Evolutionary conservation across 2,113 vertebrate species (phyloP), one percentile per base, ranked within the genome.

Genomic region (Neodontobutis hainanensis): DNA sequence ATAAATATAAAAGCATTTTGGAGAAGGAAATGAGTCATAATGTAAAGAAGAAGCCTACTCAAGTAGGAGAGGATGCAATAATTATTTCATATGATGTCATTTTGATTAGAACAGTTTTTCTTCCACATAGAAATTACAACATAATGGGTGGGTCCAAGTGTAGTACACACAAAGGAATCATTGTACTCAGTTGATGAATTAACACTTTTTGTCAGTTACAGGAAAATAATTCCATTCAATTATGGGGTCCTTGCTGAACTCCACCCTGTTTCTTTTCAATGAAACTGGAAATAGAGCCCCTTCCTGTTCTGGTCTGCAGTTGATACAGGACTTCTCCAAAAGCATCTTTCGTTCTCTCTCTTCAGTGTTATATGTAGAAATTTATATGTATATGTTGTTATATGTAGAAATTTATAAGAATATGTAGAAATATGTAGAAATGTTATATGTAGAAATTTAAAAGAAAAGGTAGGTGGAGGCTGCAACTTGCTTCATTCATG

Each of bases 221-320:
- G 16, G 45, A 9, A 45, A 61, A 61, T 65, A 35, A 56, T 55
- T 76, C 35, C 56, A 69, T 65, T 73, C 12, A 11, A 46, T 71
- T 72, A 68, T 43, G 43, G 35, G 61, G 60, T 14, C 40, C 45
- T 68, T 35, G 56, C 61, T 61, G 38, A 34, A 71, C 69, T 78
- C 61, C 72, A 76, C 77, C 72, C 70, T 69, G 52, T 32, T 35
- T 75, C 48, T 50, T 78, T 78, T 55, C 27, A 44, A 50, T 78
- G 46, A 77, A 85, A 60, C 61, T 78, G 81, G 79, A 84, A 85
- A 65, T 64, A 44, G 70, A 78, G 77, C 51, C 57, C 61, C 77
- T 90, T 91, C 87, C 87, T 91, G 86, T 70, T 51, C 66, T 71
- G 50, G 6, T 69, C 70, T 83, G 81, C 78, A 82, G 70, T 83